Percentiles rank a stretch among this genome's conserved stretches.
These are phyloP conservation scores for Tretioscincus oriximinensis DNA, from an alignment of 2,113 vertebrate species.

Conservation along the genomic window DNA sequence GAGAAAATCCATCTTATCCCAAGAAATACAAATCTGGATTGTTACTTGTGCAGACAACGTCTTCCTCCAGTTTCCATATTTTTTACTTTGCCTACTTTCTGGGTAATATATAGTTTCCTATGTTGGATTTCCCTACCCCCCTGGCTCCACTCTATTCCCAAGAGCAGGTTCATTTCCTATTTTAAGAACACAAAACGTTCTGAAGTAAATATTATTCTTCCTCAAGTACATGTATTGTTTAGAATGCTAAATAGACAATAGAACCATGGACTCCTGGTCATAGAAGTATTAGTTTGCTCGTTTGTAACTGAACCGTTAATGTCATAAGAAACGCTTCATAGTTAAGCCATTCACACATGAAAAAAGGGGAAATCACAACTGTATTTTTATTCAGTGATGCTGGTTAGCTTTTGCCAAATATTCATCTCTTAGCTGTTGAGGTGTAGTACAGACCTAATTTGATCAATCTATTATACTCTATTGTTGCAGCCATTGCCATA, in stretches of 20 bases:
- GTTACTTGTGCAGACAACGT: too few relatives aligned
- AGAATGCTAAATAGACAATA: not conserved
- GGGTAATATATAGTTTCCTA: not conserved
- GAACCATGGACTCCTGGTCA: not conserved
- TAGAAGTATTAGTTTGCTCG: conserved; percentile 18
- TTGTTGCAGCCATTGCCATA: too few relatives aligned
- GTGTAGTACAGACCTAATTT: not conserved
- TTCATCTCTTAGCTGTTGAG: not conserved
- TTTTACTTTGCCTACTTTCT: not conserved
- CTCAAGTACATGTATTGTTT: conserved; percentile 31
- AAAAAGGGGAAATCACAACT: not conserved
- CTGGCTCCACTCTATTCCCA: not conserved
- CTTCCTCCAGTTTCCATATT: too few relatives aligned
- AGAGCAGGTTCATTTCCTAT: not conserved
- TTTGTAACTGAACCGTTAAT: conserved; percentile 28
- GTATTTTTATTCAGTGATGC: too few relatives aligned
- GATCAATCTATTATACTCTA: too few relatives aligned
- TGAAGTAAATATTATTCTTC: conserved; percentile 47
- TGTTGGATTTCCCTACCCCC: not conserved
- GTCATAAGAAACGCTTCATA: conserved; percentile 45
- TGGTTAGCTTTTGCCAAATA: too few relatives aligned
- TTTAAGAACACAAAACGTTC: conserved; percentile 37
- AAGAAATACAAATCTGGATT: not conserved
- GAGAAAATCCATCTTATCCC: not conserved
- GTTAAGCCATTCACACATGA: conserved; percentile 28